These are phyloP conservation scores for Orchesella flavescens DNA, from an alignment of 2,888 invertebrate species.

Conservation along the genomic window DNA sequence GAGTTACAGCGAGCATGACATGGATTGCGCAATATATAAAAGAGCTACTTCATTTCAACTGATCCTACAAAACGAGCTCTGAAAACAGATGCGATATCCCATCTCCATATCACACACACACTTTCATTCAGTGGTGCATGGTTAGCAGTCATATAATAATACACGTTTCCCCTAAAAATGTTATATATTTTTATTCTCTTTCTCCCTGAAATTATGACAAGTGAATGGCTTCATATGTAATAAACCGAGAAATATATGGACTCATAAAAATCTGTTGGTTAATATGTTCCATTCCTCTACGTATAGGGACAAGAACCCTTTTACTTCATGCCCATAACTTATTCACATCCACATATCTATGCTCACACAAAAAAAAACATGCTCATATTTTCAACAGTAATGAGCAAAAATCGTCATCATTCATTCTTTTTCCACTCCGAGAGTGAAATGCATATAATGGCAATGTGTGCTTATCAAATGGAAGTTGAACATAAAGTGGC, in stretches of 20 bases:
- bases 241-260: slow-evolving; percentile 53
- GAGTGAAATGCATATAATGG: neutral
- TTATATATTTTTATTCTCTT: slow-evolving; percentile 15
- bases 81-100: neutral
- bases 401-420: slow-evolving; percentile 49
- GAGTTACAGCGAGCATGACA: neutral
- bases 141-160: no score
- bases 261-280: slow-evolving; percentile 43
- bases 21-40: neutral
- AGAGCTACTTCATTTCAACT: neutral
- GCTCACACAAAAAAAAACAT: slow-evolving; percentile 38
- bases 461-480: no score
- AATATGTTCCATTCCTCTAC: neutral
- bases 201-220: slow-evolving; percentile 49
- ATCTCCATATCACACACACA: neutral
- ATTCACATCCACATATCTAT: slow-evolving; percentile 24
- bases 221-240: slow-evolving; percentile 54
- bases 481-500: no score
- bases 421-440: neutral
- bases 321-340: slow-evolving; percentile 31
- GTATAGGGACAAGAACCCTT: slow-evolving; percentile 34
- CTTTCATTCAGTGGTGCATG: no score
- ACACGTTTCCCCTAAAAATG: neutral
- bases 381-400: slow-evolving; percentile 40
- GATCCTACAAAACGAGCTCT: neutral